phyloP scores from a whole-genome alignment of 2,797 vertebrate genomes.

The Spinibarbus caldwelli region DNA sequence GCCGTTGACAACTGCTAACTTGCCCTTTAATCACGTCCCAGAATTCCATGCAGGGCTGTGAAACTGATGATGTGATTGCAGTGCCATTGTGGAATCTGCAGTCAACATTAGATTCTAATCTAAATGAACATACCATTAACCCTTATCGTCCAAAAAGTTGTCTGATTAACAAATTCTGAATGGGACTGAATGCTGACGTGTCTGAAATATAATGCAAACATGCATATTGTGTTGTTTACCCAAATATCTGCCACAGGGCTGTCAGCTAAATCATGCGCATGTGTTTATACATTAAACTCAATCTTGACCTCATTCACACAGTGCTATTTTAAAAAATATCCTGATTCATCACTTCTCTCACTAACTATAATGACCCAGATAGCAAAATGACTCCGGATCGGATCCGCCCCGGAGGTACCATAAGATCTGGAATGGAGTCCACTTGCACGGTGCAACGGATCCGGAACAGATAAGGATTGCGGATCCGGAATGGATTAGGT shows the following conservation, averaged over 20 bases:
- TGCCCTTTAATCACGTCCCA: not conserved
- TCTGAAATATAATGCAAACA: not conserved
- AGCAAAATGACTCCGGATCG: no score
- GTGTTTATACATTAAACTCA: slow-evolving; percentile 37
- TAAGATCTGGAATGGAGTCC: no score
- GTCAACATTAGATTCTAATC: slow-evolving; percentile 3
- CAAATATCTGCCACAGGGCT: slow-evolving; percentile 11
- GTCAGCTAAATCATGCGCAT: slow-evolving; percentile 1
- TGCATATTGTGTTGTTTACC: slow-evolving; percentile 32
- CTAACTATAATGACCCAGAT: not conserved
- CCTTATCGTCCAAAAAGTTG: not conserved
- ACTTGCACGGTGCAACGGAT: no score
- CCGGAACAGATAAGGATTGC: no score
- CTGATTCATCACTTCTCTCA: slow-evolving; percentile 70
- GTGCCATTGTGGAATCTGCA: not conserved
- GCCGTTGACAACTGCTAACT: not conserved
- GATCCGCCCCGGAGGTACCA: no score
- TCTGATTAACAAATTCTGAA: slow-evolving; percentile 21
- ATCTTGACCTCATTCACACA: slow-evolving; percentile 31
- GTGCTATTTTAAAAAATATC: not conserved
- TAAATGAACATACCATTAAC: not conserved
- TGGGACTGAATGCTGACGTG: slow-evolving; percentile 9
- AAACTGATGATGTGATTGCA: not conserved
- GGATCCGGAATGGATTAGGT: no score
- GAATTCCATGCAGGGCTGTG: slow-evolving; percentile 14